Evolutionary conservation across 2,113 vertebrate species (phyloP).

Genomic region (Myanophis thanlyinensis): DNA sequence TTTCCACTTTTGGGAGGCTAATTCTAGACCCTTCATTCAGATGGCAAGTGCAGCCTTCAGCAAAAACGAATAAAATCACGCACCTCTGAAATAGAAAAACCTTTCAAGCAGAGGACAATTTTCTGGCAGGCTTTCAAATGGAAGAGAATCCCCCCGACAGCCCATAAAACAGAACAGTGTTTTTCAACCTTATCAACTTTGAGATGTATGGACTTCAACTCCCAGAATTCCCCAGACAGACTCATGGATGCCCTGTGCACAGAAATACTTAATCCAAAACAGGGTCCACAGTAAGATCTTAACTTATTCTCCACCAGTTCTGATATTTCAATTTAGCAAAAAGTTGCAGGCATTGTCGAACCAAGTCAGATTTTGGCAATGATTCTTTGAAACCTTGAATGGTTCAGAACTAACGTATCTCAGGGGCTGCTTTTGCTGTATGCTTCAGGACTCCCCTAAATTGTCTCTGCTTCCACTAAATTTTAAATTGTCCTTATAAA

Average conservation of each 20-base stretch:
- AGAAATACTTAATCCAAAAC: neutral
- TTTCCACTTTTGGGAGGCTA: neutral
- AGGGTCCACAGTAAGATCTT: neutral
- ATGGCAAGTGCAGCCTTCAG: neutral
- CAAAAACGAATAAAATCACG: neutral
- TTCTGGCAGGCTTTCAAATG: neutral
- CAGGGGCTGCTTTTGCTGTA: neutral
- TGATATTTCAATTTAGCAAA: neutral
- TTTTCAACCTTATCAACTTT: neutral
- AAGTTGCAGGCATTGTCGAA: neutral
- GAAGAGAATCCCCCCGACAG: neutral
- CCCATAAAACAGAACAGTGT: neutral
- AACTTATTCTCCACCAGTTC: neutral
- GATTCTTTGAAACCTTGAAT: neutral
- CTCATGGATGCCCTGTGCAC: neutral
- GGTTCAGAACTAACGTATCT: neutral
- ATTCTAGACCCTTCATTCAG: neutral
- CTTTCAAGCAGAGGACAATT: neutral
- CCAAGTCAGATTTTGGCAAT: neutral
- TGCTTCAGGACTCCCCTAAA: neutral
- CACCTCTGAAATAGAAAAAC: neutral
- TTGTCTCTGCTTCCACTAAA: neutral
- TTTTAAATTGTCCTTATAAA: neutral
- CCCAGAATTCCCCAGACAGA: neutral
- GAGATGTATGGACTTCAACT: neutral